phyloP scores from a whole-genome alignment of 2,888 invertebrate genomes.

The Tolmerus cingulatus region DNA sequence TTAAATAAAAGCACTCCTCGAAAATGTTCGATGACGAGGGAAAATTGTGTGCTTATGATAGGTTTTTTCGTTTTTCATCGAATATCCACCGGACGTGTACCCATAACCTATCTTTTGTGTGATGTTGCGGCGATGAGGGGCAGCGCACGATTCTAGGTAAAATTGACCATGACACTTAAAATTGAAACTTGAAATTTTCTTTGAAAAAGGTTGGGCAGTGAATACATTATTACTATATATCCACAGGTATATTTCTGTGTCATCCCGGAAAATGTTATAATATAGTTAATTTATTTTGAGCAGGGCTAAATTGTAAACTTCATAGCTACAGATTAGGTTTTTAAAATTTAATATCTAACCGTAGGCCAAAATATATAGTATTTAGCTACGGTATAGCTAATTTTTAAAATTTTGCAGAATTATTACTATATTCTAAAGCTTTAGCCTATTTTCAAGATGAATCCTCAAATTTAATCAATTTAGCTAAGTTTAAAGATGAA shows the following conservation, averaged over 20 bases:
- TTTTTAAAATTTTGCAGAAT: too few species aligned
- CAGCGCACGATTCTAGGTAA: neutral
- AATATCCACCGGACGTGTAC: neutral
- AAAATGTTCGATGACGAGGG: neutral
- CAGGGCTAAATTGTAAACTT: too few species aligned
- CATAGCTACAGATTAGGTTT: too few species aligned
- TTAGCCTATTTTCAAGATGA: too few species aligned
- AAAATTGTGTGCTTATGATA: neutral
- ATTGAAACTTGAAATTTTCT: neutral
- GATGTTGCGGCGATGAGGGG: neutral
- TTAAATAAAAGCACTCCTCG: neutral
- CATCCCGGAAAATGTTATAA: neutral
- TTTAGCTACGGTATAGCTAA: too few species aligned
- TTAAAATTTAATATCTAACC: too few species aligned
- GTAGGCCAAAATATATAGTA: too few species aligned
- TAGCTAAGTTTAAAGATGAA: too few species aligned
- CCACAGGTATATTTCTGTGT: neutral
- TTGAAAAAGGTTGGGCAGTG: neutral
- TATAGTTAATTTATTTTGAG: too few species aligned
- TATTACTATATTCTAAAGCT: too few species aligned
- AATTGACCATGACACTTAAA: neutral
- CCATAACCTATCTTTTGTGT: neutral
- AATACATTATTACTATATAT: neutral
- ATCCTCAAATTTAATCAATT: too few species aligned
- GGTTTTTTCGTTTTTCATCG: neutral